phyloP scores from a whole-genome alignment of 2,888 invertebrate species.

The Sinelater perroti region DNA sequence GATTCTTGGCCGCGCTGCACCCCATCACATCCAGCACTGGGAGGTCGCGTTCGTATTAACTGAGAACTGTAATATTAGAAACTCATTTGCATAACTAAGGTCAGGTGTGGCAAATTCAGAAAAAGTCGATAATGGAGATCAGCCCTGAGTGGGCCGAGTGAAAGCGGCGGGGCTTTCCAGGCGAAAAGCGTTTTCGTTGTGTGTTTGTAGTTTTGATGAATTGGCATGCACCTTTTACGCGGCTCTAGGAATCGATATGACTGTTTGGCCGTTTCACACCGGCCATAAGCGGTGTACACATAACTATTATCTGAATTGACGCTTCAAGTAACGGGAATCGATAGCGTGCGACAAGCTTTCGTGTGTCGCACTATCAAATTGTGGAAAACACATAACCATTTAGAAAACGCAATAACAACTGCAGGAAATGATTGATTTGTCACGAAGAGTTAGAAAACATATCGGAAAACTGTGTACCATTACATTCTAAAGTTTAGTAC shows the following conservation, averaged over 20 bases:
- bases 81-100: conserved; percentile 29
- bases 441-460: no score
- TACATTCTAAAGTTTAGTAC: no score
- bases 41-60: conserved; percentile 10
- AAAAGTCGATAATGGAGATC: conserved; percentile 20
- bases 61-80: conserved; percentile 4
- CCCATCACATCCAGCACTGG: conserved; percentile 48
- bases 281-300: neutral
- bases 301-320: neutral
- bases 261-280: neutral
- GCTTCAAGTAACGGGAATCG: conserved; percentile 10
- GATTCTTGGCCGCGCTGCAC: conserved; percentile 57
- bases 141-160: no score
- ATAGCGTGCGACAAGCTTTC: conserved; percentile 1
- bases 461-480: no score
- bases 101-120: conserved; percentile 7
- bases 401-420: no score
- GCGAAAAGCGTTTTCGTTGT: no score
- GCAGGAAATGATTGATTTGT: no score
- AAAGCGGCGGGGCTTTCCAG: no score
- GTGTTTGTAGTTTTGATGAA: no score
- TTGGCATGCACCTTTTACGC: neutral
- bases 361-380: no score
- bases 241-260: conserved; percentile 8
- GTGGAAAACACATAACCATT: no score